phyloP scores from a whole-genome alignment of 1,140 invertebrate species.

The Portunus trituberculatus region DNA sequence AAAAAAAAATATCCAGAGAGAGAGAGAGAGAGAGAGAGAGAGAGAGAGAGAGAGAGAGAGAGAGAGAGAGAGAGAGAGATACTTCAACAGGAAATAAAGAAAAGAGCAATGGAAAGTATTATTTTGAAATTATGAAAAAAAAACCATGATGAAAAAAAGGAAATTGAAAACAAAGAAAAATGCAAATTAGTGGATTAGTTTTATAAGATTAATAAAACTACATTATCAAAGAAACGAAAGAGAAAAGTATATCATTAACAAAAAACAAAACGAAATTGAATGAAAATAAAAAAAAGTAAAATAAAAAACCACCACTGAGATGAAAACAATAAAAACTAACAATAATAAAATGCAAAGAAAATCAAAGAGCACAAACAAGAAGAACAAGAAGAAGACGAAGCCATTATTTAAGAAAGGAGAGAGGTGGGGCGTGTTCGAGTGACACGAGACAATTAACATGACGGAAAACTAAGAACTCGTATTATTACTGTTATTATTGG shows the following conservation, averaged over 20 bases:
- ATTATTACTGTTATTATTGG: background rate
- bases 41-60: background rate
- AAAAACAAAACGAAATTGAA: background rate
- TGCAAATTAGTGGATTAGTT: background rate
- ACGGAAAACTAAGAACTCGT: background rate
- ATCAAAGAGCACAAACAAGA: too few relatives aligned
- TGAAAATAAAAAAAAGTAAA: background rate
- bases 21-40: background rate
- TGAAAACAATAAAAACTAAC: background rate
- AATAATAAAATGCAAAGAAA: background rate
- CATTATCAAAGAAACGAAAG: too few relatives aligned
- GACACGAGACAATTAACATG: background rate
- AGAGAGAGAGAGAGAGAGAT: background rate
- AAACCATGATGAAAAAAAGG: background rate
- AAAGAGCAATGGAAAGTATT: too few relatives aligned
- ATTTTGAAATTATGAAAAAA: too few relatives aligned
- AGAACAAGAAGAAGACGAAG: conserved; percentile 38
- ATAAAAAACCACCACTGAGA: background rate
- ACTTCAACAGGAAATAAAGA: too few relatives aligned
- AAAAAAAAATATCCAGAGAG: background rate
- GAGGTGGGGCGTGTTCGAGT: background rate
- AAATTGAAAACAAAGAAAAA: background rate
- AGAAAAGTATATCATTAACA: too few relatives aligned
- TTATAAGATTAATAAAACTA: background rate
- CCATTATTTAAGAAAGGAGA: background rate